Evolutionary conservation across 2,797 vertebrate genomes (phyloP).

Genomic region (Pteronotus mesoamericanus): DNA sequence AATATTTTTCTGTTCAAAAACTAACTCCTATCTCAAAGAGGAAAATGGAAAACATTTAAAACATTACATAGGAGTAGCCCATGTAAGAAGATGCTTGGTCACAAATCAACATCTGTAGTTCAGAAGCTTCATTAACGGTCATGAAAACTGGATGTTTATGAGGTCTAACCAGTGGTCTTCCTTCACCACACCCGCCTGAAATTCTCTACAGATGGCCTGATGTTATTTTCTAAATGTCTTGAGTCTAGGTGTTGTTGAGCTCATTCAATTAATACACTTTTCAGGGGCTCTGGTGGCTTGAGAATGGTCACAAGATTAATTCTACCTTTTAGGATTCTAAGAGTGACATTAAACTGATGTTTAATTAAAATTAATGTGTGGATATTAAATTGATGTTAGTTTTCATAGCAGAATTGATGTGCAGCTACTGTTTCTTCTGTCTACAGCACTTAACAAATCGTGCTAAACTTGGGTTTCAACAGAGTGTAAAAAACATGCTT

Average conservation of each 20-base stretch:
- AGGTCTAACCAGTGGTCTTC: background rate
- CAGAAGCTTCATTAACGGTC: background rate
- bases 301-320: background rate
- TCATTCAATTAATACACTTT: background rate
- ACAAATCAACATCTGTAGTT: background rate
- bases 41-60: constrained; percentile 3
- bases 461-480: background rate
- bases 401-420: background rate
- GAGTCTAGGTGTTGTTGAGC: background rate
- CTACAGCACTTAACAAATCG: background rate
- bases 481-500: background rate
- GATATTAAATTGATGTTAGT: background rate
- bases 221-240: background rate
- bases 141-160: background rate
- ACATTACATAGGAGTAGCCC: background rate
- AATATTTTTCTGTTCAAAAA: constrained; percentile 45
- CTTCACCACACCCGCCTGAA: background rate
- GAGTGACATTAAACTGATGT: constrained; percentile 4
- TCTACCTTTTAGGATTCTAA: background rate
- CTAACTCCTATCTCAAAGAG: background rate
- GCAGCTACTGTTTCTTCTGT: background rate
- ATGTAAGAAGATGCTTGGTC: background rate
- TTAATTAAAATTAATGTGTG: background rate
- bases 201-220: background rate
- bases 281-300: background rate